A percentile compares a stretch with the other conserved stretches of the same genome.
phyloP scores from a whole-genome alignment of 2,797 vertebrate genomes.

The Triplophysa yarkandensis region DNA sequence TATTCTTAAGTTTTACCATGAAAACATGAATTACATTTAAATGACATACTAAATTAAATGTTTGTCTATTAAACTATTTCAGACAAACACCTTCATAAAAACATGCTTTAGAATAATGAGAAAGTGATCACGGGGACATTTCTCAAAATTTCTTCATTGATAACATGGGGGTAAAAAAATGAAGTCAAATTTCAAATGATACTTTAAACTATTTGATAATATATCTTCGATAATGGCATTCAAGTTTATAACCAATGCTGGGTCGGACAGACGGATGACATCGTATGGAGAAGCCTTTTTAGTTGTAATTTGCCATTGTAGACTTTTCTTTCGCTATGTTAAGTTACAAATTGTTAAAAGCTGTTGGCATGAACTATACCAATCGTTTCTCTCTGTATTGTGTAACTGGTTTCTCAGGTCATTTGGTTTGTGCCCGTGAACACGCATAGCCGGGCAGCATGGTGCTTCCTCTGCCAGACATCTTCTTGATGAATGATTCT shows the following conservation, averaged over 20 bases:
- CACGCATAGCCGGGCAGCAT: constrained; percentile 56
- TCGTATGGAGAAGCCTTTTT: neutral
- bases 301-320: neutral
- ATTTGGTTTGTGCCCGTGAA: constrained; percentile 9
- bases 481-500: constrained; percentile 69
- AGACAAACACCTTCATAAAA: too few relatives aligned
- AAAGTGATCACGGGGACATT: too few relatives aligned
- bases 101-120: too few relatives aligned
- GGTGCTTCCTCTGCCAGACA: constrained; percentile 65
- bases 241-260: neutral
- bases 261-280: neutral
- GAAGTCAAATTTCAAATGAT: too few relatives aligned
- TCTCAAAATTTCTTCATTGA: too few relatives aligned
- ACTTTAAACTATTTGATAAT: too few relatives aligned
- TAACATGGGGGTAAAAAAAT: too few relatives aligned
- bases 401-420: constrained; percentile 13
- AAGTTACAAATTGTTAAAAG: neutral
- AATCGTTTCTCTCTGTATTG: neutral
- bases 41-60: too few relatives aligned
- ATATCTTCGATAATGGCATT: too few relatives aligned
- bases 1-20: too few relatives aligned
- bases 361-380: neutral
- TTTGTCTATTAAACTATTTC: too few relatives aligned
- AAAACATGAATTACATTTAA: too few relatives aligned
- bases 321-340: neutral